Conservation (phyloP, 2,797 vertebrate genomes). For the Rhinichthys osculus region DNA sequence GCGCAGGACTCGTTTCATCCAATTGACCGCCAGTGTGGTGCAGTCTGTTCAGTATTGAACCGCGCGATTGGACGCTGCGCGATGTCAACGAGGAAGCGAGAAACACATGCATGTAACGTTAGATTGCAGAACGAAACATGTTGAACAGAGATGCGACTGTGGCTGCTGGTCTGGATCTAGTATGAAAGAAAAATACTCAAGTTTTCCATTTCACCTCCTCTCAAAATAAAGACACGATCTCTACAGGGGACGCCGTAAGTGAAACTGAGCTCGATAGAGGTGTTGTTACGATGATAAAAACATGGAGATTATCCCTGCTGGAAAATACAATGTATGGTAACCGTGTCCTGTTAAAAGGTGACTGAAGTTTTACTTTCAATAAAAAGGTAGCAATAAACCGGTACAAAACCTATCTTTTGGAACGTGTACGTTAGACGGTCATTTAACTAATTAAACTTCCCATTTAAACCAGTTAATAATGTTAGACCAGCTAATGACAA, state of each 20-base stretch:
- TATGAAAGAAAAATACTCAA: not conserved
- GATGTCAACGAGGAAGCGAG: conserved; percentile 39
- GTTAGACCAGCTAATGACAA: not conserved
- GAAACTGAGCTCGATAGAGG: not conserved
- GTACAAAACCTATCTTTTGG: not conserved
- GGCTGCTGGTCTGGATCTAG: too few relatives aligned
- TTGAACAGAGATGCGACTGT: not conserved
- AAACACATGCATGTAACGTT: not conserved
- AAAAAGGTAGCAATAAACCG: not conserved
- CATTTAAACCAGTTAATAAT: not conserved
- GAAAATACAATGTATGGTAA: not conserved
- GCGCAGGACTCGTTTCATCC: conserved; percentile 8
- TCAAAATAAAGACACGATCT: not conserved
- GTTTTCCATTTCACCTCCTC: not conserved
- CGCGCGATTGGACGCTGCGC: conserved; percentile 23
- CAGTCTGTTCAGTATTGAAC: not conserved
- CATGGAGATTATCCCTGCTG: not conserved
- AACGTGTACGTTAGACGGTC: not conserved
- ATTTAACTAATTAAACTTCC: not conserved
- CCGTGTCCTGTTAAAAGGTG: not conserved
- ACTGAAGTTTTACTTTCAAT: not conserved
- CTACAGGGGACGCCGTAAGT: not conserved
- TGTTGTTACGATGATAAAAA: not conserved
- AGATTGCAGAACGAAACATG: not conserved
- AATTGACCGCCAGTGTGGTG: not conserved